phyloP scores from a whole-genome alignment of 2,113 vertebrate genomes.

The Anhinga rufa region DNA sequence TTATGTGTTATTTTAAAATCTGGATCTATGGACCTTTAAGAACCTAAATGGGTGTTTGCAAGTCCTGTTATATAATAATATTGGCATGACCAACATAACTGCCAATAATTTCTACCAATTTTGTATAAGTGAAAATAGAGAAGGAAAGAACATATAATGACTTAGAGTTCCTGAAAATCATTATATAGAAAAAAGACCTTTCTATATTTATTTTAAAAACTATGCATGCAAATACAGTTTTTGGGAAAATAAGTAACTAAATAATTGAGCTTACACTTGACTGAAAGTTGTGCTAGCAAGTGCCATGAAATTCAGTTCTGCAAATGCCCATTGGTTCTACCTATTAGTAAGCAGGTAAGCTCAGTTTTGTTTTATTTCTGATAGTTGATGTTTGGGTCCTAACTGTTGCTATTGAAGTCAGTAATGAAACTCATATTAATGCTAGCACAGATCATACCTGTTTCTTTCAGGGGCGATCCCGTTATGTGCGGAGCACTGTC shows the following conservation, averaged over 20 bases:
- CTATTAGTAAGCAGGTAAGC: background rate
- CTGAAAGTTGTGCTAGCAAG: background rate
- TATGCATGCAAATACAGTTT: background rate
- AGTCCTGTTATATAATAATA: background rate
- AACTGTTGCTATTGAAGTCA: background rate
- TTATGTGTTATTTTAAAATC: background rate
- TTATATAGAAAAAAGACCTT: background rate
- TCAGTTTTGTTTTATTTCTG: background rate
- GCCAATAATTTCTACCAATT: background rate
- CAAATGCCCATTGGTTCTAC: background rate
- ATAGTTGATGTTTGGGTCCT: background rate
- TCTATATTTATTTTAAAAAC: background rate
- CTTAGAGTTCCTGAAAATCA: background rate
- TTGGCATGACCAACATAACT: background rate
- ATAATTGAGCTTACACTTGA: background rate
- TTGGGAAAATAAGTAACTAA: background rate
- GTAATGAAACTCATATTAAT: background rate
- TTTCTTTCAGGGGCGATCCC: background rate
- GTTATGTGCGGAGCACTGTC: background rate
- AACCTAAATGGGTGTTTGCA: background rate
- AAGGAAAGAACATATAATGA: background rate
- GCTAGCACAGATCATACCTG: background rate
- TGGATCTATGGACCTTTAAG: background rate
- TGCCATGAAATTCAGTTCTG: background rate
- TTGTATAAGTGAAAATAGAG: background rate